A percentile compares a stretch with the other conserved stretches of the same genome.
Evolutionary conservation across 2,113 vertebrate genomes (phyloP).

Genomic region (Mobula hypostoma): DNA sequence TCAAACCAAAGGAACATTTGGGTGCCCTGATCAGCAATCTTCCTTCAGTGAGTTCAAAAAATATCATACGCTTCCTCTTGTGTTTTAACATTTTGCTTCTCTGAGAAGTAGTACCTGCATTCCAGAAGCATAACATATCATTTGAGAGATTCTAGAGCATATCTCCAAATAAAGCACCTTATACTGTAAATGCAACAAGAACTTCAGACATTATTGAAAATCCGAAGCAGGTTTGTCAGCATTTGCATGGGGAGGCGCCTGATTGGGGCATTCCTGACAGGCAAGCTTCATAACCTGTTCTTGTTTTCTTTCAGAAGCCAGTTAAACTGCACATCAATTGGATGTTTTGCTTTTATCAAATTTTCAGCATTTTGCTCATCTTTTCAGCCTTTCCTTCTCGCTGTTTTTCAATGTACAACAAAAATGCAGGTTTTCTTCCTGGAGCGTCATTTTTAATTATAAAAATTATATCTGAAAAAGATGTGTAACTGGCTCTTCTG

Average conservation of each 20-base stretch:
- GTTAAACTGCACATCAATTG: not conserved
- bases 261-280: not conserved
- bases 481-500: not conserved
- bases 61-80: no score
- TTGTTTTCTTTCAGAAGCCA: not conserved
- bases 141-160: not conserved
- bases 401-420: not conserved
- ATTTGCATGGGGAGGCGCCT: not conserved
- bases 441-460: not conserved
- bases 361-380: not conserved
- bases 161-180: no score
- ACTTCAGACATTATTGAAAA: not conserved
- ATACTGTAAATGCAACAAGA: no score
- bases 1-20: not conserved
- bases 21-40: not conserved
- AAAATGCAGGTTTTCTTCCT: not conserved
- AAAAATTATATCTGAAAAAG: not conserved
- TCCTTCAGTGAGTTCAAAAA: no score
- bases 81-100: no score
- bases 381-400: not conserved
- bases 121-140: not conserved
- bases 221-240: not conserved
- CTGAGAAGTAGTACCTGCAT: not conserved
- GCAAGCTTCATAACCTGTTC: not conserved
- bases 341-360: not conserved